Base-by-base conservation (phyloP, 2,113 vertebrate genomes). In the Monopterus albus region DNA sequence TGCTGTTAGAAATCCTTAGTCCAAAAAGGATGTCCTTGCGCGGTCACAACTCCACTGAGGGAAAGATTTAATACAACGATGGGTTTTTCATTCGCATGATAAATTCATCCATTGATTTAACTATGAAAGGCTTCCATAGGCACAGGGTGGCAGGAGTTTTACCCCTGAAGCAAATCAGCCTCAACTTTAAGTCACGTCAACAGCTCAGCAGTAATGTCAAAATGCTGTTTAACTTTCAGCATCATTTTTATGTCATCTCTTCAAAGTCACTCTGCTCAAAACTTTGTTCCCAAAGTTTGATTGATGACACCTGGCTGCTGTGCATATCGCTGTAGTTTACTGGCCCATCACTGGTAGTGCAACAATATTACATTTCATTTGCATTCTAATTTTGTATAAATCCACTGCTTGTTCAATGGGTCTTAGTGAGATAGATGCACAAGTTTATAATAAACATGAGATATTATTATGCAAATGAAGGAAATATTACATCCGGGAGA, bases 381-480 rank as follows among this genome's bases (percentile, higher is more conserved):
- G 86, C 88, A 88, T 87, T 91, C 85, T 84, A 87, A 91, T 89
- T 83, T 75, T 69, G 70, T 68, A 88, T 86, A 91, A 88, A 90
- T 88, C 78, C 66, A 55, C 73, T 72, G 84, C 79, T 87, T 87
- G 87, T 87, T 89, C 86, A 86, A 84, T 88, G 87, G 74, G 71
- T 81, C 84, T 88, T 65, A 79, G 83, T 82, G 81, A 91, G 81
- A 93, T 88, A 87, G 70, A 90, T 92, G 89, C 63, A 67, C 57
- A 68, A 78, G 70, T 92, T 91, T 82, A 87, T 87, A 83, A 85
- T 75, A 86, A 91, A 89, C 78, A 87, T 68, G 80, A 69, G 71
- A 84, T 51, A 74, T 84, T 80, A 78, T 90, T 91, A 90, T 90
- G 85, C 87, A 91, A 88, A 92, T 90, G 65, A 78, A 18, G 76